Evolutionary conservation across 2,113 vertebrate genomes (phyloP).

Genomic region (Tragulus kanchil): DNA sequence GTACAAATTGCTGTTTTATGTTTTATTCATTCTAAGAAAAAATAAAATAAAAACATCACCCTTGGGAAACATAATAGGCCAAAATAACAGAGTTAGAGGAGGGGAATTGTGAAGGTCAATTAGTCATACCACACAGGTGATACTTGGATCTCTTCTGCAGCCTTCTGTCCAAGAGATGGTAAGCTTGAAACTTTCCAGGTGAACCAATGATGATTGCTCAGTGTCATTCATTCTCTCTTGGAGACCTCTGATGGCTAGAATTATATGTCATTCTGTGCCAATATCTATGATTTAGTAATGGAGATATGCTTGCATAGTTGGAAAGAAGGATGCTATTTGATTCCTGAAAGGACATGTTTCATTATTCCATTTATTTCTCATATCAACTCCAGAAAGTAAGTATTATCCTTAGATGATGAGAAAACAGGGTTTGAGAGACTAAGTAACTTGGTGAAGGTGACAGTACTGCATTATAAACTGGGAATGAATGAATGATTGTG

Average conservation of each 20-base stretch:
- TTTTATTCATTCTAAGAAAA: constrained; percentile 17
- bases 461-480: not conserved
- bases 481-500: not conserved
- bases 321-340: constrained; percentile 12
- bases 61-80: not conserved
- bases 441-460: not conserved
- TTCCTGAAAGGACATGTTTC: constrained; percentile 4
- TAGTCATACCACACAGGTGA: not conserved
- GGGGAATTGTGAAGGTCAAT: not conserved
- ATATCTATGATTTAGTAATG: not conserved
- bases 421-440: not conserved
- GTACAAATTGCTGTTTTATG: not conserved
- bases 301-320: not conserved
- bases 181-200: not conserved
- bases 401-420: not conserved
- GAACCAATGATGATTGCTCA: not conserved
- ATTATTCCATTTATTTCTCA: not conserved
- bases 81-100: not conserved
- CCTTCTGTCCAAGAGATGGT: not conserved
- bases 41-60: not conserved
- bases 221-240: not conserved
- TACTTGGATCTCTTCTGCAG: not conserved
- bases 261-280: not conserved
- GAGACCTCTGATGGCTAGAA: not conserved
- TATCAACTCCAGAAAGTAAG: not conserved